Evolutionary conservation across 2,888 invertebrate species (phyloP).

Genomic region (Hymenopus coronatus): DNA sequence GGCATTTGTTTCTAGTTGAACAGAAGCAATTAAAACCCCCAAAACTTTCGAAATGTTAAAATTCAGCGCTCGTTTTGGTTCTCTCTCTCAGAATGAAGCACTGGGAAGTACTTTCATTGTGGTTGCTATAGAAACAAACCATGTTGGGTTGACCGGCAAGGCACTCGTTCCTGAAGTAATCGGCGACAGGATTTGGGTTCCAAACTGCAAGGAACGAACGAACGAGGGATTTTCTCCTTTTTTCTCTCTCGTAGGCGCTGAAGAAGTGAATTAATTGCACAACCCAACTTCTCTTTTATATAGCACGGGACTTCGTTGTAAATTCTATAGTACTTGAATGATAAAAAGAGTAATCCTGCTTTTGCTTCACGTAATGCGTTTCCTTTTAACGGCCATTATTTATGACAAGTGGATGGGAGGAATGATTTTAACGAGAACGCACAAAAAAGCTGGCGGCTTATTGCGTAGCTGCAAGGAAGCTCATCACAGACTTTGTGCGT

Average conservation of each 20-base stretch:
- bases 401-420: background rate
- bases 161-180: background rate
- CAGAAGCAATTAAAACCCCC: too few relatives aligned
- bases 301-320: background rate
- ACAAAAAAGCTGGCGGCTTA: background rate
- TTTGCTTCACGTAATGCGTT: background rate
- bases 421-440: background rate
- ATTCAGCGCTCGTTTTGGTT: too few relatives aligned
- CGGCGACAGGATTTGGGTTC: background rate
- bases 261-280: background rate
- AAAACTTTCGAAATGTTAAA: too few relatives aligned
- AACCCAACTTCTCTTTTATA: background rate
- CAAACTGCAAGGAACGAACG: background rate
- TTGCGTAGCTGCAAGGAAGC: too few relatives aligned
- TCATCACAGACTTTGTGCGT: too few relatives aligned
- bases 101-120: background rate
- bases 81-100: too few relatives aligned
- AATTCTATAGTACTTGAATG: background rate
- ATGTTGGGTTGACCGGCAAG: background rate
- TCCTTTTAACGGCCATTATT: background rate
- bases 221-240: background rate
- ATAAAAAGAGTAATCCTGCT: background rate
- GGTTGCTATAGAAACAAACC: background rate
- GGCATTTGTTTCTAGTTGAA: too few relatives aligned
- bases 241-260: background rate